Conservation (phyloP, 1,140 invertebrate species). For the Monochamus saltuarius region DNA sequence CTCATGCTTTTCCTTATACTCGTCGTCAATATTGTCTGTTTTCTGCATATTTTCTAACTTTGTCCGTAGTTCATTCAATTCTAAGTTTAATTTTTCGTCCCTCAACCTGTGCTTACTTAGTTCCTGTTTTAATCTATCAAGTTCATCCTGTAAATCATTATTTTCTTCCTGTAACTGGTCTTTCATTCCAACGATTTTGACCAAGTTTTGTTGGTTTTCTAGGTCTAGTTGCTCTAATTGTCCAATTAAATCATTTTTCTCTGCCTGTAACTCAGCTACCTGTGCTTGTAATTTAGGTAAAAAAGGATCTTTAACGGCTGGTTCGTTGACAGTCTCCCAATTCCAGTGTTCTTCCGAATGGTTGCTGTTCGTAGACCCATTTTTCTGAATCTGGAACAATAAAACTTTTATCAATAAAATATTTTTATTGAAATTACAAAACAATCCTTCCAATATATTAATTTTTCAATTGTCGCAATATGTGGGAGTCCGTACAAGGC, state of each 20-base stretch:
- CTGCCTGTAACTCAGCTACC: slow-evolving; percentile 42
- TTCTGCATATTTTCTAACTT: slow-evolving; percentile 26
- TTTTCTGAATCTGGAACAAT: slow-evolving; percentile 9
- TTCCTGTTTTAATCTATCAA: slow-evolving; percentile 53
- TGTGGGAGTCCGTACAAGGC: too few relatives aligned
- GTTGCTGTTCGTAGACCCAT: neutral
- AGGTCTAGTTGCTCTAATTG: slow-evolving; percentile 46
- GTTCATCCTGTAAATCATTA: slow-evolving; percentile 55
- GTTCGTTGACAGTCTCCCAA: slow-evolving; percentile 6
- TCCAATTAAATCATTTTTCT: slow-evolving; percentile 41
- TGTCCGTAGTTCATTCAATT: slow-evolving; percentile 35
- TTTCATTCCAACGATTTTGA: slow-evolving; percentile 43
- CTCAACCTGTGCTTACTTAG: slow-evolving; percentile 21
- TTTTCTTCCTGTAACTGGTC: slow-evolving; percentile 59
- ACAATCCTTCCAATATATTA: too few relatives aligned
- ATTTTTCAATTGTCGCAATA: too few relatives aligned
- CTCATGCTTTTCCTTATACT: slow-evolving; percentile 6
- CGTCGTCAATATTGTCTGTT: slow-evolving; percentile 11
- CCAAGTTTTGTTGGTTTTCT: slow-evolving; percentile 45
- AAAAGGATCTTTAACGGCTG: too few relatives aligned
- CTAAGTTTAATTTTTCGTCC: slow-evolving; percentile 32
- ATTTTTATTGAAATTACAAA: too few relatives aligned
- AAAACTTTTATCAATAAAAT: neutral
- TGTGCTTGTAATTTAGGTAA: neutral
- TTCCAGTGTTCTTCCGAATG: slow-evolving; percentile 21